Evolutionary conservation across 1,140 invertebrate genomes (phyloP), one percentile per base, ranked within the genome.

Genomic region (Druon quercuslanigerum): DNA sequence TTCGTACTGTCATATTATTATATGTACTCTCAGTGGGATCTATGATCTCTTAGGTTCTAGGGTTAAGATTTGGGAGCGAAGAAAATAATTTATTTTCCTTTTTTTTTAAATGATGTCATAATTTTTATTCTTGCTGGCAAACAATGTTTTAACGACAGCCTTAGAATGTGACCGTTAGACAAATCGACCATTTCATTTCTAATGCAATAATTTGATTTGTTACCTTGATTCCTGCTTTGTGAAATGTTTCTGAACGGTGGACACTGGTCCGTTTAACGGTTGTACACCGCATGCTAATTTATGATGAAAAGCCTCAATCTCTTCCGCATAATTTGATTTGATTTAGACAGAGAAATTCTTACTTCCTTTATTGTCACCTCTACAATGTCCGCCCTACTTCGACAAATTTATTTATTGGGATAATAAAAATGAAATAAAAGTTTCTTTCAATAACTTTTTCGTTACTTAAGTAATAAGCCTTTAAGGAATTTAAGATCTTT

Each of bases 181-280:
- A 66, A 66, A 66, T 66, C 14, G 60, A 66, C 13, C 14, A 25
- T 66, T 40, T 66, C 60, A 66, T 16, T 40, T 66, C 25, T 40
- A 40, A 66, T 46, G 60, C 46, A 25, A 40, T 25, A 66, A 66
- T 66, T 33, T 66, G 57, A 66, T 66, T 66, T 66, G 20, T 66
- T 66, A 40, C 20, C 16, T 66, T 14, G 20, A 66, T 66, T 66
- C 20, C 57, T 7, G 40, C 20, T 66, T 66, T 66, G 57, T 66
- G 57, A 66, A 66, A 66, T 66, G 57, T 66, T 66, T 40, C 57
- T 66, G 14, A 25, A 14, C 25, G 12, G 6, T 60, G 57, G 57
- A 66, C 57, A 66, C 25, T 66, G 57, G 57, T 66, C 57, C 57
- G 57, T 6, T 66, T 66, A 66, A 66, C 57, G 57, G 57, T 66